Evolutionary conservation across 2,888 invertebrate species (phyloP), one percentile per base, ranked within the genome.

Genomic region (Drosophila demipolita): DNA sequence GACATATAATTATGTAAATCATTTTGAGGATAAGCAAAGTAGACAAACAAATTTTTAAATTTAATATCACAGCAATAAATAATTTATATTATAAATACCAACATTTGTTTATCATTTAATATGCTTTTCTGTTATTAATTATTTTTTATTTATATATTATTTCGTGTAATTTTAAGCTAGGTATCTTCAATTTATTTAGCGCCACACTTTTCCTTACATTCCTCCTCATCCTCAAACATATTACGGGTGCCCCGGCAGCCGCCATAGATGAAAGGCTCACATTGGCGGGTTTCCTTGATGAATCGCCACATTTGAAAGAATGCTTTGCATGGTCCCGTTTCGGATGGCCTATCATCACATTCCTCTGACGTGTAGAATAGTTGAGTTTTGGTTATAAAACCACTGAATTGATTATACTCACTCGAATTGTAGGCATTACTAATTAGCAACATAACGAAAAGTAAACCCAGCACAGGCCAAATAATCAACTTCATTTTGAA

Each of bases 181-280:
- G 5, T 49, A 26, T 4, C 1, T 26, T 1, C 17, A 26, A 26
- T 45, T 12, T 49, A 23, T 8, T 58, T 23, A 40, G 3, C 20
- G 11, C n/a, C 60, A 50, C 82, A 87, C 3, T 64, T 35, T 0
- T 17, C 0, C 6, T 20, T 49, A 29, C 87, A 89, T 1, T 84
- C 72, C n/a, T 52, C 7, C 23, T 82, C 64, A 3, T n/a, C n/a
- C 0, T 63, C 65, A 38, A 83, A 89, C 12, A 78, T 8, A 35
- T 83, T 89, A 1, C 11, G 26, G 0, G 89, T 78, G 8, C 50
- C 62, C 12, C 9, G 26, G 50, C 87, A 83, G n/a, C 87, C 83
- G 7, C 87, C 87, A 38, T 72, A 83, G 1, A 45, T 40, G 26
- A 83, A 83, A 7, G 29, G 3, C 48, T 83, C 71, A 15, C 89